These are phyloP conservation scores for Heterochromis multidens DNA, from an alignment of 2,113 vertebrate species.

Conservation along the genomic window DNA sequence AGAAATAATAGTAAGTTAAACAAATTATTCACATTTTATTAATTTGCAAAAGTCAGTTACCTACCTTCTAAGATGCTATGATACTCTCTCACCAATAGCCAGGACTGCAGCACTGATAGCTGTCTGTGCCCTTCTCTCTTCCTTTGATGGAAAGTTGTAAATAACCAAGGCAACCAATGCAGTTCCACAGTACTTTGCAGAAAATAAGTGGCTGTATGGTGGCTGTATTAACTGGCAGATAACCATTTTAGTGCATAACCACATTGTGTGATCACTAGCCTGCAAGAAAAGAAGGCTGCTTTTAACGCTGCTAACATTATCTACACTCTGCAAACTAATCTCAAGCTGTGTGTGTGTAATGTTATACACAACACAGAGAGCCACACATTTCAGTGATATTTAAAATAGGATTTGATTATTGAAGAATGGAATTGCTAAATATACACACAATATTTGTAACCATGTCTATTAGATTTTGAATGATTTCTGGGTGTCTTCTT, in stretches of 20 bases:
- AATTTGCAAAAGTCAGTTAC: not conserved
- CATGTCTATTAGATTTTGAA: too few relatives aligned
- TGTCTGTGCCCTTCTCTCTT: not conserved
- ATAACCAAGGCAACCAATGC: not conserved
- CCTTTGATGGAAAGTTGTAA: not conserved
- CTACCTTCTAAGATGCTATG: not conserved
- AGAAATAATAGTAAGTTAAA: not conserved
- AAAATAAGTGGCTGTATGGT: not conserved
- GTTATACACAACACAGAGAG: too few relatives aligned
- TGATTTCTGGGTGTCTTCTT: too few relatives aligned
- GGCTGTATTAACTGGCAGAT: not conserved
- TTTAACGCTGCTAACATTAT: too few relatives aligned
- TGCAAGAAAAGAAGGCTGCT: too few relatives aligned
- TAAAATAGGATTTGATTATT: too few relatives aligned
- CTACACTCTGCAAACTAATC: too few relatives aligned
- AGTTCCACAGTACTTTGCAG: not conserved
- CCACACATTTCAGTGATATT: too few relatives aligned
- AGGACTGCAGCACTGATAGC: not conserved
- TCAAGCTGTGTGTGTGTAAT: too few relatives aligned
- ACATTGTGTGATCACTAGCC: not conserved
- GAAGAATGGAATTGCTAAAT: too few relatives aligned
- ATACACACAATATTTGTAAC: too few relatives aligned
- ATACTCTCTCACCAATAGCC: not conserved
- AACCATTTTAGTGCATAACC: not conserved
- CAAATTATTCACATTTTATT: not conserved